Evolutionary conservation across 2,113 vertebrate genomes (phyloP).

Genomic region (Acanthochromis polyacanthus): DNA sequence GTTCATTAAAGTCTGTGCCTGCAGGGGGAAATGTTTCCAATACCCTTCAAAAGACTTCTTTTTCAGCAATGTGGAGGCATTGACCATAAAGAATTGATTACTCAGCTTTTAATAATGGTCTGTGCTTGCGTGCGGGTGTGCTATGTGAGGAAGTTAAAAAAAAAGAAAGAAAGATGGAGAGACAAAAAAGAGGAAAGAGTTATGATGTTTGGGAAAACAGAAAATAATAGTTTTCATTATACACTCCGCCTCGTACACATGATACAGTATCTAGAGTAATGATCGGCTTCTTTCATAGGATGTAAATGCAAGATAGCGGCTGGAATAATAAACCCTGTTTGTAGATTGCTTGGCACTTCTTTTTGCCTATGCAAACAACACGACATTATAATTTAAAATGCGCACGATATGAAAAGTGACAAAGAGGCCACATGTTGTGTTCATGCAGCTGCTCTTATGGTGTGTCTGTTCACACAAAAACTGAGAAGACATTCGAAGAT

Average conservation of each 20-base stretch:
- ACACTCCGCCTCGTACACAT: not conserved
- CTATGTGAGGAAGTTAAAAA: not conserved
- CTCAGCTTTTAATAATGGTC: conserved; percentile 69
- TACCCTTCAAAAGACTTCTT: conserved; percentile 74
- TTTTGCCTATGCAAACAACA: not conserved
- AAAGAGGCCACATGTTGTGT: too few relatives aligned
- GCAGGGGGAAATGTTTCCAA: conserved; percentile 74
- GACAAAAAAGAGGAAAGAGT: conserved; percentile 15
- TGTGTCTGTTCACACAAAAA: not conserved
- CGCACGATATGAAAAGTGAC: too few relatives aligned
- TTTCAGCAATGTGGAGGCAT: conserved; percentile 68
- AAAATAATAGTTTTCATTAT: conserved; percentile 48
- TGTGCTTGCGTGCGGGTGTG: not conserved
- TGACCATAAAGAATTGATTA: conserved; percentile 77
- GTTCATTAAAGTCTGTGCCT: conserved; percentile 76
- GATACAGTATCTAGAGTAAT: not conserved
- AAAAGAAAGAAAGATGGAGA: not conserved
- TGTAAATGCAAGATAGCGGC: conserved; percentile 22
- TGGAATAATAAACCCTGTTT: conserved; percentile 2
- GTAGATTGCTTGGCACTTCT: not conserved
- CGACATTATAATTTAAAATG: too few relatives aligned
- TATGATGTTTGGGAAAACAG: conserved; percentile 38
- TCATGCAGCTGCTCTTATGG: not conserved
- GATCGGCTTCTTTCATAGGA: conserved; percentile 26
- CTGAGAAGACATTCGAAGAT: not conserved